Conservation (phyloP, 2,113 vertebrate genomes). For the Penelope pileata region DNA sequence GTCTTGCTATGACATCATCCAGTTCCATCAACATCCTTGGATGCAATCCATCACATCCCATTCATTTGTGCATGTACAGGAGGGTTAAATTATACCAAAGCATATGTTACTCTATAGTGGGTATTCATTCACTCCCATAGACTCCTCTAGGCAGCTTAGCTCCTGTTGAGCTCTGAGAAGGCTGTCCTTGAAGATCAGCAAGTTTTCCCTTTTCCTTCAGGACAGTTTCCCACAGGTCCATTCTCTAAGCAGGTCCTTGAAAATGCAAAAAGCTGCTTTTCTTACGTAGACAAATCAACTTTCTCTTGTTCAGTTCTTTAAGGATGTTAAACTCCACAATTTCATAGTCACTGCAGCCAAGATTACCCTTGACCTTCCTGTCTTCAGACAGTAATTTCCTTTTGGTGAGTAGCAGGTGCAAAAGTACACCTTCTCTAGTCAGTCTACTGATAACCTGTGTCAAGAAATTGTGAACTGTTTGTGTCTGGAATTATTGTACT, state of each 20-base stretch:
- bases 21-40: background rate
- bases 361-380: background rate
- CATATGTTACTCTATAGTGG: background rate
- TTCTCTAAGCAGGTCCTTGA: background rate
- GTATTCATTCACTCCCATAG: background rate
- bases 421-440: background rate
- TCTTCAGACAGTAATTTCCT: background rate
- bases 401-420: background rate
- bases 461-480: background rate
- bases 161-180: background rate
- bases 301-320: background rate
- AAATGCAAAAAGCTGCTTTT: background rate
- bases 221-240: background rate
- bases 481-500: background rate
- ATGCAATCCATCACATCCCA: background rate
- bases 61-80: background rate
- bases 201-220: background rate
- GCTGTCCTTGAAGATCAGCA: background rate
- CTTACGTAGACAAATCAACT: background rate
- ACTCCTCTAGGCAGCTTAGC: background rate
- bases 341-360: background rate
- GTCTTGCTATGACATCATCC: background rate
- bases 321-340: background rate
- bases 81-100: background rate
- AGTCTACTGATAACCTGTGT: background rate